Evolutionary conservation across 2,888 invertebrate genomes (phyloP).

Genomic region (Ctena decussata): DNA sequence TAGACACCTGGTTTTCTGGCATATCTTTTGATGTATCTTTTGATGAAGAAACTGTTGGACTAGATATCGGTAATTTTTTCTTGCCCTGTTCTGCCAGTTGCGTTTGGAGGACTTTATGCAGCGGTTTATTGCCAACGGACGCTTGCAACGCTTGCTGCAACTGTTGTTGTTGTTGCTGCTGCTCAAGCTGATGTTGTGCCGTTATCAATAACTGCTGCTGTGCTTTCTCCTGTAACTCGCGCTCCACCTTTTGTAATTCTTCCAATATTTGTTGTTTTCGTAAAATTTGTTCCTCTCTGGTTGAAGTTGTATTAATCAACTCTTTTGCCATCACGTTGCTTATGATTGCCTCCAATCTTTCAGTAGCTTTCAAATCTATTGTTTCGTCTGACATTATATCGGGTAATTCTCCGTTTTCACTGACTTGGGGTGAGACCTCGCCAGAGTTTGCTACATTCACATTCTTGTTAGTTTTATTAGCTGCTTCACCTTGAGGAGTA

Average conservation of each 20-base stretch:
- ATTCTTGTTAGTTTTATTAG: constrained; percentile 53
- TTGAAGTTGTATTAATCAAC: constrained; percentile 79
- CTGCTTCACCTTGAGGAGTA: constrained; percentile 55
- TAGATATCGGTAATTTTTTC: constrained; percentile 61
- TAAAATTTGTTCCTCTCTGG: constrained; percentile 89
- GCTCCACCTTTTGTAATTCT: constrained; percentile 91
- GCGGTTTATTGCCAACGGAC: constrained; percentile 37
- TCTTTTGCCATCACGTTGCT: constrained; percentile 87
- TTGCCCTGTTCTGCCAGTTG: constrained; percentile 68
- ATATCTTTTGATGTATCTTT: constrained; percentile 42
- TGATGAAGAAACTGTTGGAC: constrained; percentile 45
- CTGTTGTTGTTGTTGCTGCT: constrained; percentile 78
- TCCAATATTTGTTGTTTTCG: constrained; percentile 91
- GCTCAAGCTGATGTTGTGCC: constrained; percentile 81
- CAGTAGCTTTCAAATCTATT: constrained; percentile 84
- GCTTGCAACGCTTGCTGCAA: constrained; percentile 70
- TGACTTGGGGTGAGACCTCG: constrained; percentile 55
- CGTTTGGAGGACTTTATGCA: constrained; percentile 67
- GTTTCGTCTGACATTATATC: constrained; percentile 73
- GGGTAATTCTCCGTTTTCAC: constrained; percentile 65
- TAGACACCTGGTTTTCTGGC: constrained; percentile 57
- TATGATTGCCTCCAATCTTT: constrained; percentile 86
- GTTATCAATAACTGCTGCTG: constrained; percentile 85
- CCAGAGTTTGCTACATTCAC: constrained; percentile 59
- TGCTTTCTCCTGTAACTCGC: constrained; percentile 90